Evolutionary conservation across 2,888 invertebrate species (phyloP).

Genomic region (Amphipoea lucens): DNA sequence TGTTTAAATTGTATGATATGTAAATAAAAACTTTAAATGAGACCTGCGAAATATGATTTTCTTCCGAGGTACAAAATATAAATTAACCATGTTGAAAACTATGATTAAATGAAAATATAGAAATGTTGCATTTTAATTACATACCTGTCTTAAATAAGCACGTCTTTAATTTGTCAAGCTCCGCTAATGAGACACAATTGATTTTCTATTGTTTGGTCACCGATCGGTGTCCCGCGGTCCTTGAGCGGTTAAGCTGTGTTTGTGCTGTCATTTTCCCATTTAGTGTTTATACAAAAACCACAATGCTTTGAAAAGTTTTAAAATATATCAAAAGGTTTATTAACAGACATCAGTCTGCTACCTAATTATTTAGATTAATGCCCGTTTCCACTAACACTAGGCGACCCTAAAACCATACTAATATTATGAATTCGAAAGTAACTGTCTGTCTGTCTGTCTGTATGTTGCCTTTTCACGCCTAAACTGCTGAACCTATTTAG

Average conservation of each 20-base stretch:
- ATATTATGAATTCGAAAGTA: too few species aligned
- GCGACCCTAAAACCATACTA: too few species aligned
- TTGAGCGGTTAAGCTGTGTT: too few species aligned
- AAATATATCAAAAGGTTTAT: neutral
- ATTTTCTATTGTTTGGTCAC: too few species aligned
- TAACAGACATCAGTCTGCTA: neutral
- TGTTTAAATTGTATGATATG: conserved; percentile 88
- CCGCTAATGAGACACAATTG: too few species aligned
- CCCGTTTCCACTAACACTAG: neutral
- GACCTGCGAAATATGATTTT: conserved; percentile 89
- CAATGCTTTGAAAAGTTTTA: neutral
- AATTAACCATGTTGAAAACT: conserved; percentile 90
- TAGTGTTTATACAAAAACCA: neutral
- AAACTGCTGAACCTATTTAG: too few species aligned
- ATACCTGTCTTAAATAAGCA: neutral
- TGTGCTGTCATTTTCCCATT: neutral
- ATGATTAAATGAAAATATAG: conserved; percentile 89
- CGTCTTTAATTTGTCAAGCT: too few species aligned
- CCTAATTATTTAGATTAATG: neutral
- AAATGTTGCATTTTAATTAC: conserved; percentile 71
- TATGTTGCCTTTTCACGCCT: too few species aligned
- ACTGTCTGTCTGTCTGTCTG: too few species aligned
- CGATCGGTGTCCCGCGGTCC: too few species aligned
- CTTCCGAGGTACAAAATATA: conserved; percentile 90
- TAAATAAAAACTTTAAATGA: conserved; percentile 88